phyloP scores from a whole-genome alignment of 2,888 invertebrate species.

The Lathronympha strigana region DNA sequence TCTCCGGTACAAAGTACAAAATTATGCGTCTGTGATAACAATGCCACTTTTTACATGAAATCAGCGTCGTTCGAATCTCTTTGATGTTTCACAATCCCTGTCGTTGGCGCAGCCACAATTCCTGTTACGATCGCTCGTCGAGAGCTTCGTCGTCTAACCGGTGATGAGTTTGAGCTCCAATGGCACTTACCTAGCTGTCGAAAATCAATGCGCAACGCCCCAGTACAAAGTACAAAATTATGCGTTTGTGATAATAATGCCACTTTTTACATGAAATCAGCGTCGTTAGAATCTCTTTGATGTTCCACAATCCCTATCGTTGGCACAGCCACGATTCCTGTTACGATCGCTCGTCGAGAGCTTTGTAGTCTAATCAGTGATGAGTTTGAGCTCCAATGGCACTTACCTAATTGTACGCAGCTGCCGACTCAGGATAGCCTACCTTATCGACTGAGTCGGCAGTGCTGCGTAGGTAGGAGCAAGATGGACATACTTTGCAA shows the following conservation, averaged over 20 bases:
- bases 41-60: slow-evolving; percentile 74
- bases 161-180: background rate
- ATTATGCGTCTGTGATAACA: slow-evolving; percentile 70
- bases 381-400: background rate
- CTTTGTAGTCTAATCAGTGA: background rate
- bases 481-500: too few species aligned
- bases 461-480: too few species aligned
- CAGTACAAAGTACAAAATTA: slow-evolving; percentile 59
- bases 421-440: too few species aligned
- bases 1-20: slow-evolving; percentile 54
- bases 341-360: background rate
- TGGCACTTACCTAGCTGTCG: background rate
- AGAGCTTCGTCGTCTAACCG: background rate
- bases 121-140: background rate
- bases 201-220: too few species aligned
- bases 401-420: too few species aligned
- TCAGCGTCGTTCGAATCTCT: slow-evolving; percentile 71
- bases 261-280: slow-evolving; percentile 76
- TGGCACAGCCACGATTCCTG: slow-evolving; percentile 47
- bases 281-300: slow-evolving; percentile 73
- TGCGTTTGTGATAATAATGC: slow-evolving; percentile 71
- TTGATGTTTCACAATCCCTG: slow-evolving; percentile 75
- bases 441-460: too few species aligned
- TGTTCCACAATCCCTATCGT: slow-evolving; percentile 69
- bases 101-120: slow-evolving; percentile 51